Conservation (phyloP, 2,888 invertebrate genomes). For the Leptinotarsa peninsularis region DNA sequence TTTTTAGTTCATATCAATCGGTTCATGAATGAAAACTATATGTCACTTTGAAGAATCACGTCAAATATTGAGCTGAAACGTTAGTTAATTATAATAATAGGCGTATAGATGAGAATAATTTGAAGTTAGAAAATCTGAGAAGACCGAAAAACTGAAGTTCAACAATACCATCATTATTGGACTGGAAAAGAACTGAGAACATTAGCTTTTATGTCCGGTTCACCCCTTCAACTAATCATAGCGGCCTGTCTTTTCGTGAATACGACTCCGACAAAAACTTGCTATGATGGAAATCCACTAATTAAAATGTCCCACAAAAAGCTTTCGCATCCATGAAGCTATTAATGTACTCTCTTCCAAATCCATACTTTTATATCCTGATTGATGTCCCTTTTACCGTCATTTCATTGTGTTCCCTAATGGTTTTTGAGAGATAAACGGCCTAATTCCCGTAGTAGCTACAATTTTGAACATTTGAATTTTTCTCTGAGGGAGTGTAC, state of each 20-base stretch:
- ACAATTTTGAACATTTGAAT: conserved; percentile 25
- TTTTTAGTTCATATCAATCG: too few species aligned
- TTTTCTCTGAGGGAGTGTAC: not conserved
- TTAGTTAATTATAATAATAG: too few species aligned
- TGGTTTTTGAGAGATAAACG: conserved; percentile 23
- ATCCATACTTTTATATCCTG: conserved; percentile 26
- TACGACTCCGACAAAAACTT: conserved; percentile 3
- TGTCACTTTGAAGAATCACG: too few species aligned
- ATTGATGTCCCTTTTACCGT: conserved; percentile 26
- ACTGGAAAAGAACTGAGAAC: not conserved
- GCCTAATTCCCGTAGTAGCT: conserved; percentile 22
- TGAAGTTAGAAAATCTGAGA: too few species aligned
- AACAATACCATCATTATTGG: too few species aligned
- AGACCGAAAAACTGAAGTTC: too few species aligned
- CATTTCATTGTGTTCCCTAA: conserved; percentile 27
- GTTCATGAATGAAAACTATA: not conserved
- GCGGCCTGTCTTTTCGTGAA: not conserved
- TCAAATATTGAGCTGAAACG: too few species aligned
- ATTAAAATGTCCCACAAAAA: conserved; percentile 27
- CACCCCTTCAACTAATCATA: not conserved
- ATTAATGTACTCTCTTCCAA: conserved; percentile 22
- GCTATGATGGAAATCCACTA: conserved; percentile 10
- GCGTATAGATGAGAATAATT: too few species aligned
- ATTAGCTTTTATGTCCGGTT: not conserved
- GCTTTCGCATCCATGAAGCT: conserved; percentile 26